Evolutionary conservation across 2,888 invertebrate species (phyloP), one percentile per base, ranked within the genome.

Genomic region (Hydrotaea diabolus): DNA sequence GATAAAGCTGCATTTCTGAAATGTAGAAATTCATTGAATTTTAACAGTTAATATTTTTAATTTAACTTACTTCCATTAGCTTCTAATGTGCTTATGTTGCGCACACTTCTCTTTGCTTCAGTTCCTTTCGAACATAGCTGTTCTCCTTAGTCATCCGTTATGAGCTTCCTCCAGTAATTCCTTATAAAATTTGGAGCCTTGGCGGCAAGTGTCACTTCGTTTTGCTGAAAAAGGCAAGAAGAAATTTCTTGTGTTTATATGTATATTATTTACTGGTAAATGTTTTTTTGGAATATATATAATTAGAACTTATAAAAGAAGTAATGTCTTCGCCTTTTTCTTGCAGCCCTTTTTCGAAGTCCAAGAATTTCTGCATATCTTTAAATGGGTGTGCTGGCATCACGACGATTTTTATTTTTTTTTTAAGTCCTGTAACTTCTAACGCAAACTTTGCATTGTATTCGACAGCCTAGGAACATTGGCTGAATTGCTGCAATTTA

Each of bases 311-410:
- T 82, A 77, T 73, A 64, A 81, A 77, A 72, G 62, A 39, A 17
- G 39, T 39, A 43, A 77, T 77, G n/a, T 31, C 31, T 62, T 82
- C 77, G 26, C 46, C 13, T 31, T 73, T 66, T 77, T 82, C 82
- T 77, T 77, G 72, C 4, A 82, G 66, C 11, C n/a, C 15, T 46
- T 66, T 81, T 77, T 66, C 72, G 64, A 81, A 81, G 5, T 72
- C 53, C 2, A 73, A n/a, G 9, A 81, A 81, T 4, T 72, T 46
- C 31, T 31, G 31, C 7, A 73, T 55, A 53, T 72, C 59, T 23
- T 57, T 77, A 4, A 82, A 77, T 46, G 82, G 82, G 11, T 66
- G 17, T 57, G 55, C 8, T 36, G 82, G 77, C 82, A 82, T 77
- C 62, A 82, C 17, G 9, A 19, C 39, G 55, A 46, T 73, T 66